Percentiles rank a stretch among this genome's conserved stretches.
Conservation (phyloP, 2,888 invertebrate species). For the Agrypnus murinus region DNA sequence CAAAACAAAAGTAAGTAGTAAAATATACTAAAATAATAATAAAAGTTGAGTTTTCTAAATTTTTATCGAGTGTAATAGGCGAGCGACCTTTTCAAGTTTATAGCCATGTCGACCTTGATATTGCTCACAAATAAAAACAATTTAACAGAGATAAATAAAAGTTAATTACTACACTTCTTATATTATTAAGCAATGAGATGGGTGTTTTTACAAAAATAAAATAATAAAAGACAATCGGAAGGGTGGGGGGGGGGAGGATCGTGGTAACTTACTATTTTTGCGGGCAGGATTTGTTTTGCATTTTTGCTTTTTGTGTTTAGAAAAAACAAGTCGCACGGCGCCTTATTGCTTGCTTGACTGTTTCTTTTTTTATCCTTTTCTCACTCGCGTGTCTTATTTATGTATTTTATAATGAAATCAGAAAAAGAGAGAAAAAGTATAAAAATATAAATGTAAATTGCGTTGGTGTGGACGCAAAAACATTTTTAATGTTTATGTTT, state of each 20-base stretch:
- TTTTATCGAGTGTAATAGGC: constrained; percentile 28
- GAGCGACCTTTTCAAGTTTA: constrained; percentile 33
- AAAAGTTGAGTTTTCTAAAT: constrained; percentile 26
- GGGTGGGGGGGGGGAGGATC: too few species aligned
- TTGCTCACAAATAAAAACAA: constrained; percentile 25
- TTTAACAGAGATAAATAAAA: constrained; percentile 20
- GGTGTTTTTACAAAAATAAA: neutral
- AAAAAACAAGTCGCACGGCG: constrained; percentile 4
- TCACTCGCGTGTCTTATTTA: too few species aligned
- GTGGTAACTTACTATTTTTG: neutral
- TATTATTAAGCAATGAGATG: neutral
- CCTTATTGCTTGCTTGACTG: neutral
- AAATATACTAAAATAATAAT: too few species aligned
- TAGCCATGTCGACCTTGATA: constrained; percentile 36
- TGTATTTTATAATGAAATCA: too few species aligned
- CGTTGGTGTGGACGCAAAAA: neutral
- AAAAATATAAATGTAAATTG: neutral
- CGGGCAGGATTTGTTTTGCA: neutral
- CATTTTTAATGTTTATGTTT: too few species aligned
- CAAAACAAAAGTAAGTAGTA: too few species aligned
- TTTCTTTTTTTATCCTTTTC: too few species aligned
- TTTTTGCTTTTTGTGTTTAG: neutral
- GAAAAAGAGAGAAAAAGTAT: neutral
- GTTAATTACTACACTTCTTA: constrained; percentile 15
- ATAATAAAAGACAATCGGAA: too few species aligned